Conservation (phyloP, 1,140 invertebrate genomes). For the Trachymyrmex cornetzi region DNA sequence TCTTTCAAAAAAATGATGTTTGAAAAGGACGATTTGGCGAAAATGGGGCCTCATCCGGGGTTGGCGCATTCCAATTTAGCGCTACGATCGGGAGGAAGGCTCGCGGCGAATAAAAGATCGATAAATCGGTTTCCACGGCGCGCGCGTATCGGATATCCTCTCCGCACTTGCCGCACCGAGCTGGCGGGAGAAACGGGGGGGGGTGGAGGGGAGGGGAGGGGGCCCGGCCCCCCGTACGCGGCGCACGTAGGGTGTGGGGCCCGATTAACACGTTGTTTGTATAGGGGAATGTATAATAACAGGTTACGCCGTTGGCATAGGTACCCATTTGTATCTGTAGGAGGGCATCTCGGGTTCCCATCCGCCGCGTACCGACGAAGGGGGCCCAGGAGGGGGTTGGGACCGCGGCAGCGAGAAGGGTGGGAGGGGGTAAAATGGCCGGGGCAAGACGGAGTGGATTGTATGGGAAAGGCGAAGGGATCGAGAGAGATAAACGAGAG, state of each 20-base stretch:
- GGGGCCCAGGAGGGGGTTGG: conserved; percentile 33
- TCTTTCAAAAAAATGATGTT: background rate
- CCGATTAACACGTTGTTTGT: conserved; percentile 87
- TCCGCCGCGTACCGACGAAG: conserved; percentile 74
- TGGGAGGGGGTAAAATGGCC: conserved; percentile 6
- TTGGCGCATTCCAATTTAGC: conserved; percentile 69
- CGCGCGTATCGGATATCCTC: conserved; percentile 71
- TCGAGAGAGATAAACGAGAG: conserved; percentile 37
- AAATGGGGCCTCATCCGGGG: background rate
- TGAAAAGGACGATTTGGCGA: conserved; percentile 3
- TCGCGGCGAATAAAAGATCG: conserved; percentile 69
- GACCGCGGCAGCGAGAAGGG: conserved; percentile 1
- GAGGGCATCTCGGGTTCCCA: conserved; percentile 85
- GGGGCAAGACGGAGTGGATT: conserved; percentile 49
- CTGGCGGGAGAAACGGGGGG: conserved; percentile 24
- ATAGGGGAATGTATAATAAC: conserved; percentile 87
- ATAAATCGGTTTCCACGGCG: conserved; percentile 82
- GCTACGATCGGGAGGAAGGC: conserved; percentile 45
- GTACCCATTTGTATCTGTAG: conserved; percentile 85
- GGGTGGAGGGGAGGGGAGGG: background rate
- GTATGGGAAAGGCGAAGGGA: conserved; percentile 39
- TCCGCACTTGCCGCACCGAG: conserved; percentile 46
- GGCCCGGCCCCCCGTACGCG: conserved; percentile 59
- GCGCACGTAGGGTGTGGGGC: conserved; percentile 77
- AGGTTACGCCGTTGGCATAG: conserved; percentile 85